Evolutionary conservation across 2,113 vertebrate genomes (phyloP), one percentile per base, ranked within the genome.

Genomic region (Toxostoma redivivum): DNA sequence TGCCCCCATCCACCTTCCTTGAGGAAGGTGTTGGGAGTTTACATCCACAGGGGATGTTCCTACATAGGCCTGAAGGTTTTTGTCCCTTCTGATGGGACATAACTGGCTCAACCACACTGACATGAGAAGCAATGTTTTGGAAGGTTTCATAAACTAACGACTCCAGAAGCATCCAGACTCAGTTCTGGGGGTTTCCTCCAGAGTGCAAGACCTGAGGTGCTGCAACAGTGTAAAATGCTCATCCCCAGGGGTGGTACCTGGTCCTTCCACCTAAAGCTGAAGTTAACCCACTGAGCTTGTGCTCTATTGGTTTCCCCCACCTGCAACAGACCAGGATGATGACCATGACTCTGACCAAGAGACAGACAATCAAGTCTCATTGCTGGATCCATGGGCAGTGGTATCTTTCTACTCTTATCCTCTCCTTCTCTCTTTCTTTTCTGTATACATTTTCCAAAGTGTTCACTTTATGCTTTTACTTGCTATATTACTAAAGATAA

Each of bases 1-100:
- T 38, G 27, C 2, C 10, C 10, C 24, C 21, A 38, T 33, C 28
- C 11, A 25, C 35, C 20, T 45, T 30, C 14, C 3, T 18, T 22
- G 45, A 37, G 61, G 24, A 44, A 30, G 9, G 6, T 4, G 0
- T 25, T 33, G 23, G 15, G 30, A 24, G 38, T 30, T 74, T 53
- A 22, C 17, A 54, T 53, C 47, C 12, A 33, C 27, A 50, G 7
- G 10, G 22, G 15, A 19, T 17, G 24, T 37, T 37, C 19, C 11
- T 8, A 16, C 0, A 0, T 19, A 40, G n/a, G n/a, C 15, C 40
- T 76, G 30, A 67, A 54, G 30, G n/a, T 40, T 31, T 54, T 47
- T 1, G 0, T 12, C 47, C 21, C 6, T 69, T 54, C 24, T 31
- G 40, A 22, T 47, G 24, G 4, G 20, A 3, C 30, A 35, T 15